Base-by-base conservation (phyloP, 2,888 invertebrate genomes). In the Drosophila subsilvestris region DNA sequence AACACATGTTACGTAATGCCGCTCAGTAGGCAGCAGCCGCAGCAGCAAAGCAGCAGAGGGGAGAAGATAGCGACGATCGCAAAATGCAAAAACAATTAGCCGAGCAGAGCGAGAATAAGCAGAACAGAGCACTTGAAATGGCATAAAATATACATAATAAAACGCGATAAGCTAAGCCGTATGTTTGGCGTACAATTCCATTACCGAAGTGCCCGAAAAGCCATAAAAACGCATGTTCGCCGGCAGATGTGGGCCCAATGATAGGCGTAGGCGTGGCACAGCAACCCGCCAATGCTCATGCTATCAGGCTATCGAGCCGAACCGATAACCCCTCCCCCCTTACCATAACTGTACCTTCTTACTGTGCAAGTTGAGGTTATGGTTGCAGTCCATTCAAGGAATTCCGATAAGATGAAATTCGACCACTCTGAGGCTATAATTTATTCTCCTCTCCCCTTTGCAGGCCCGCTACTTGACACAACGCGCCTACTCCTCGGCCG, bases 401-500 rank as follows among this genome's bases (percentile, higher is more conserved):
- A n/a, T n/a, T 37, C 37, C 6, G 37, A 37, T 37, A 14, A 37
- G 6, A 37, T 37, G 5, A 6, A 6, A 6, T 14, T 32, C 12
- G 3, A 10, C 32, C 32, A 12, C 12, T 37, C 0, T 37, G 37
- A 14, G 37, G 6, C 2, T 37, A 14, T 37, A n/a, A 1, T 37
- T 14, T 37, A 37, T 37, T 7, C n/a, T 37, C 3, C 17, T 12
- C 29, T 50, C 29, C 10, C 20, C 42, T 29, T 76, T 77, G 14
- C 67, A 91, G 91, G 82, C 85, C 42, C 90, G 88, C 44, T 66
- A 76, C 27, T 56, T 90, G 69, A 81, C 81, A 12, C 85, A 73
- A 56, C 93, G 93, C 79, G 90, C 92, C 73, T 94, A 94, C 78
- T 94, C 94, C 79, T 94, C 93, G 71, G 91, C 94, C 32, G 92